Base-by-base conservation (phyloP, 2,888 invertebrate genomes). In the Patella depressa region DNA sequence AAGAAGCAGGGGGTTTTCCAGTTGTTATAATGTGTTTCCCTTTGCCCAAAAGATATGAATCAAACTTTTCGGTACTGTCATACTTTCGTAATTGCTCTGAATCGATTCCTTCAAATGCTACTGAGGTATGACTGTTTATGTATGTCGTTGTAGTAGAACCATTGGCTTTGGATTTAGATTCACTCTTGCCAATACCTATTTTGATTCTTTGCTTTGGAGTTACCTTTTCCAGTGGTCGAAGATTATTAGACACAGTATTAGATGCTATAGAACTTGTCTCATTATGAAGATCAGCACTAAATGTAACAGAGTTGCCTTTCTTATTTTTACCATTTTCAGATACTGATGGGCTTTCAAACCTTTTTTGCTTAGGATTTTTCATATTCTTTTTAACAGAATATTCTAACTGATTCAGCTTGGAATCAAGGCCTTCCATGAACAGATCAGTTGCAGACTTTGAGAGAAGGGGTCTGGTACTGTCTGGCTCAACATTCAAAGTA, bases 371-470 rank as follows among this genome's bases (percentile, higher is more conserved):
- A 15, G 24, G 17, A 11, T 54, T 55, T 24, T 19, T 53, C 45
- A 55, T 73, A 79, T 86, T 86, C 53, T 80, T 81, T 57, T 83
- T 83, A n/a, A 87, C 83, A 83, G 86, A 85, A 65, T 85, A 81
- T 74, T 87, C 86, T 65, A 87, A 76, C 15, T 82, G 85, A 80
- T 76, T 83, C 29, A 87, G 81, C 72, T 84, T 82, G 1, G 82
- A 77, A 29, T 84, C 80, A 71, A 88, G 85, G 71, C 86, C 87
- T 76, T 88, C 88, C 71, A 88, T 85, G 75, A 86, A 86, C 34
- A 87, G 78, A 74, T 88, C 88, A 80, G 84, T 86, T 9, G 84
- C 83, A 29, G 86, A 83, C 77, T 87, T 87, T 17, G 82, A 73
- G 72, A 87, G 54, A 14, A 73, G 24, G 0, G 45, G 45, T 9